phyloP scores from a whole-genome alignment of 2,888 invertebrate genomes.

The Siphonodentalium dalli region DNA sequence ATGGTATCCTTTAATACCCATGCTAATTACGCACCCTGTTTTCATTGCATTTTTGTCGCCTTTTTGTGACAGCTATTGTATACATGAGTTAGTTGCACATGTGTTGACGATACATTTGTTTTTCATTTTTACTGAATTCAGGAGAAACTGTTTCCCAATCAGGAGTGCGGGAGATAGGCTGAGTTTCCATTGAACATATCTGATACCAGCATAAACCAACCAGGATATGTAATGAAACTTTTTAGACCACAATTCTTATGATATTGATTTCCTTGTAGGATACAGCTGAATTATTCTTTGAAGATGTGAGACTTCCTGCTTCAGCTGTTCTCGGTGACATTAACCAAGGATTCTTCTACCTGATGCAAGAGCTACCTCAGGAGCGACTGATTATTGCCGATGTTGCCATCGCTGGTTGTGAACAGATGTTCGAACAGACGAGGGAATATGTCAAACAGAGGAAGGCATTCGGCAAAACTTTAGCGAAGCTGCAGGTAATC shows the following conservation, averaged over 20 bases:
- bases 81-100: too few species aligned
- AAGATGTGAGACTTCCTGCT: constrained; percentile 64
- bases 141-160: too few species aligned
- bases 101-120: too few species aligned
- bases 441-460: constrained; percentile 63
- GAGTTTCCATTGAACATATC: too few species aligned
- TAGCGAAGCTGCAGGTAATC: constrained; percentile 63
- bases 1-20: too few species aligned
- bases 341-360: constrained; percentile 65
- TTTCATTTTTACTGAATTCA: too few species aligned
- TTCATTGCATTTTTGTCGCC: too few species aligned
- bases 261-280: constrained; percentile 46
- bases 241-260: neutral
- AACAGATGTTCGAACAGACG: constrained; percentile 67
- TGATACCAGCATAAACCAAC: too few species aligned
- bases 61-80: too few species aligned
- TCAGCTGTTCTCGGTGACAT: constrained; percentile 62
- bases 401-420: constrained; percentile 58
- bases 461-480: constrained; percentile 66
- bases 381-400: constrained; percentile 65
- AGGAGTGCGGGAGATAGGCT: too few species aligned
- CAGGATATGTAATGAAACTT: too few species aligned
- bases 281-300: constrained; percentile 66
- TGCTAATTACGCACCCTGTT: too few species aligned
- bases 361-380: constrained; percentile 67